These are phyloP conservation scores for Noctuana brunneofusca DNA, from an alignment of 2,888 invertebrate genomes.

Conservation along the genomic window DNA sequence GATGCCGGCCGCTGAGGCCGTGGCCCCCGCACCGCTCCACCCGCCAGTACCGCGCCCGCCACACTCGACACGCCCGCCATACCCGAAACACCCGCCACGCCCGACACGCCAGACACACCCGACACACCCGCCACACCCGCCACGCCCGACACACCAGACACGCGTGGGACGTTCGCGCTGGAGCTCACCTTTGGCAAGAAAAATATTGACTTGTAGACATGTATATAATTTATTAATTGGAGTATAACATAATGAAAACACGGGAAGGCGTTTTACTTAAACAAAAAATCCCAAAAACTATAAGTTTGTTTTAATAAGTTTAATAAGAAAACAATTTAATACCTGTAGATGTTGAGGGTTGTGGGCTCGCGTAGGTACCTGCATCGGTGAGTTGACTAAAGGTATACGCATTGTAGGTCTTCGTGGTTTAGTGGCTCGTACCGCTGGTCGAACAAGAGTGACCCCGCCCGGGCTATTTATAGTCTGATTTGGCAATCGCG, in stretches of 20 bases:
- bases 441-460: conserved; percentile 62
- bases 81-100: no score
- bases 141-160: conserved; percentile 36
- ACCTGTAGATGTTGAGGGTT: conserved; percentile 51
- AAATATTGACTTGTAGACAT: neutral
- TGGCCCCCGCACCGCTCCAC: conserved; percentile 32
- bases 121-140: no score
- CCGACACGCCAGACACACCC: conserved; percentile 33
- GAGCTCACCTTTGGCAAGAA: neutral
- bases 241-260: no score
- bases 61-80: conserved; percentile 36
- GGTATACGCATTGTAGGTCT: conserved; percentile 51
- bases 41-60: conserved; percentile 17
- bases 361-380: conserved; percentile 43
- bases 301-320: neutral
- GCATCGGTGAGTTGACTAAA: conserved; percentile 42
- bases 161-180: conserved; percentile 1
- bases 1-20: conserved; percentile 45
- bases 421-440: conserved; percentile 49
- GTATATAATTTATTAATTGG: neutral
- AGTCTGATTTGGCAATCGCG: conserved; percentile 66
- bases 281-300: neutral
- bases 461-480: conserved; percentile 52
- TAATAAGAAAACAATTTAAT: neutral
- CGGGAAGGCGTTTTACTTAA: no score